Base-by-base conservation (phyloP, 2,888 invertebrate species). In the Cenopis cana region DNA sequence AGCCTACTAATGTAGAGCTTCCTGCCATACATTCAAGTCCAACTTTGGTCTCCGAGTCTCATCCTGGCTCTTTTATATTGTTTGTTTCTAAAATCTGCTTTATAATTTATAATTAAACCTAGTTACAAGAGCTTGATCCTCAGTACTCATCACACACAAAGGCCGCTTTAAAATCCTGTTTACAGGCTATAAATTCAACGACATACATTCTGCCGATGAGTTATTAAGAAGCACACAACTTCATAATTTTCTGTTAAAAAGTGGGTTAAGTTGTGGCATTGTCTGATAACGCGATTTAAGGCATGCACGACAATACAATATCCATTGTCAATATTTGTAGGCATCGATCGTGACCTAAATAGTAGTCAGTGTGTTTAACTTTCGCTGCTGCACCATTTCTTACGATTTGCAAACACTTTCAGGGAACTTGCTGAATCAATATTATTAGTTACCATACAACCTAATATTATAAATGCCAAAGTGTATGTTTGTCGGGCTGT, bases 211-310 rank as follows among this genome's bases (percentile, higher is more conserved):
- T 67, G 59, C 36, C 61, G 66, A 71, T 71, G 71, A 71, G 71
- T 71, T 71, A 71, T 67, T 55, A 38, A 24, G 50, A 71, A 56
- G 70, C 75, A 75, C 71, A 70, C 74, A 74, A 75, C 74, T 73
- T 75, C 73, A 76, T 74, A 73, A 77, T 81, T 81, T 81, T 81
- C 76, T 75, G 77, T 78, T 78, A 64, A 60, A 71, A 86, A 81
- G 77, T 85, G 76, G 85, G 86, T 83, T 82, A 85, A 82, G 80
- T 79, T 74, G 77, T 76, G 78, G 81, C 75, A 77, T 62, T 72
- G 73, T 69, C 67, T 76, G 85, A 86, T 85, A 85, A 84, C 78
- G 46, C 41, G 75, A 79, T 67, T 71, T 73, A 71, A 71, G 71
- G 60, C 18, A 29, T 54, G 54, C 61, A 56, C 61, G 60, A 41